Evolutionary conservation across 2,113 vertebrate genomes (phyloP).

Genomic region (Embiotoca jacksoni): DNA sequence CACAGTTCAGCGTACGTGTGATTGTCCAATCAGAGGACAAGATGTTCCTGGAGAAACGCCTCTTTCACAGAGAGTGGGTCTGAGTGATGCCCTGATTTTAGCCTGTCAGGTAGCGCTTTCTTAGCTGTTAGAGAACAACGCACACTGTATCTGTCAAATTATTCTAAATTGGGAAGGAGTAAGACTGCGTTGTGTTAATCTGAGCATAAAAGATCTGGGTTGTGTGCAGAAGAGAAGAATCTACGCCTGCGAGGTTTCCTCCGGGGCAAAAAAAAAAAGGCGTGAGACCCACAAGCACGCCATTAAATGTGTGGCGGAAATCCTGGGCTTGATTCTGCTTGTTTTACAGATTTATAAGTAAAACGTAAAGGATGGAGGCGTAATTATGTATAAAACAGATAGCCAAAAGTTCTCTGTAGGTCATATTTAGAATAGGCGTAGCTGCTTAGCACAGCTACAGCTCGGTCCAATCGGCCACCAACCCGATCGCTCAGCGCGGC

Average conservation of each 20-base stretch:
- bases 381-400: not conserved
- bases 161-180: accelerated
- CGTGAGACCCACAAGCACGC: not conserved
- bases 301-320: conserved; percentile 71
- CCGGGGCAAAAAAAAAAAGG: not conserved
- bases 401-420: not conserved
- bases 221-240: not conserved
- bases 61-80: accelerated
- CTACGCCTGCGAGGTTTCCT: not conserved
- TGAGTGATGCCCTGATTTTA: accelerated
- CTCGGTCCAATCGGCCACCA: not conserved
- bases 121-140: no score
- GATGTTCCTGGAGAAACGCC: conserved; percentile 18
- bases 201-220: not conserved
- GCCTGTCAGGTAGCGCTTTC: conserved; percentile 4
- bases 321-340: not conserved
- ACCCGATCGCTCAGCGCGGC: not conserved
- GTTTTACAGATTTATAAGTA: not conserved
- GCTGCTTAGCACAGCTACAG: not conserved
- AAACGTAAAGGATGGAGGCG: not conserved
- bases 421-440: not conserved
- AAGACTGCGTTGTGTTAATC: accelerated
- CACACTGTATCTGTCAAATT: not conserved
- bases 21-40: conserved; percentile 61
- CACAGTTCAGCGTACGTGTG: not conserved